Evolutionary conservation across 2,888 invertebrate species (phyloP), one percentile per base, ranked within the genome.

Genomic region (Alitta virens): DNA sequence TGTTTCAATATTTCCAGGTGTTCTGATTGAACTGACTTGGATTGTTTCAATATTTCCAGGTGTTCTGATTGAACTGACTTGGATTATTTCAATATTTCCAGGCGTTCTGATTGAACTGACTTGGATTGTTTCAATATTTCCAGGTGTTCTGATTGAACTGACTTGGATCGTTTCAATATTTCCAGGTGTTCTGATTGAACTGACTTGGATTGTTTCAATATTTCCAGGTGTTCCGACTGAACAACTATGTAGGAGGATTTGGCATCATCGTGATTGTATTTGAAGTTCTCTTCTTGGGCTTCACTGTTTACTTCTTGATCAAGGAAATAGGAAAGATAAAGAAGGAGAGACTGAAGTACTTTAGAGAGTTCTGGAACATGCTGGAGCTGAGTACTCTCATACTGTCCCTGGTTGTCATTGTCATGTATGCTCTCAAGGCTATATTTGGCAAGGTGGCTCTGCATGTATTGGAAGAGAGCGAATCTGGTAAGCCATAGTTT

Each of bases 331-430:
- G 64, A 25, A 72, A 74, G 50, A 66, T 83, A 9, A 76, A 71
- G 64, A 77, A 78, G 49, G 71, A 80, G 61, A 75, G 71, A 49
- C 64, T 70, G 43, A 69, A 70, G 23, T 84, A 83, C 69, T 83
- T 83, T 72, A 69, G 69, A n/a, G 74, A 75, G 52, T 83, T 83
- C 72, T 84, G 84, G 84, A 80, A 78, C 66, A 68, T 79, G 27
- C 72, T 82, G 23, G 83, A 84, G 64, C 76, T 83, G 64, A 67
- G 72, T n/a, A 77, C 82, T 51, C 72, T 83, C 43, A 63, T 78
- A 27, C 75, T 82, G 50, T 78, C 79, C n/a, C 75, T 83, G 38
- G 65, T 78, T 2, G 77, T 77, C 56, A 80, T 84, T 38, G 78
- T 73, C 14, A 77, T 83, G 75, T 84, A 82, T 70, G 75, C 78